Evolutionary conservation across 2,888 invertebrate genomes (phyloP).

Genomic region (Bombylius major): DNA sequence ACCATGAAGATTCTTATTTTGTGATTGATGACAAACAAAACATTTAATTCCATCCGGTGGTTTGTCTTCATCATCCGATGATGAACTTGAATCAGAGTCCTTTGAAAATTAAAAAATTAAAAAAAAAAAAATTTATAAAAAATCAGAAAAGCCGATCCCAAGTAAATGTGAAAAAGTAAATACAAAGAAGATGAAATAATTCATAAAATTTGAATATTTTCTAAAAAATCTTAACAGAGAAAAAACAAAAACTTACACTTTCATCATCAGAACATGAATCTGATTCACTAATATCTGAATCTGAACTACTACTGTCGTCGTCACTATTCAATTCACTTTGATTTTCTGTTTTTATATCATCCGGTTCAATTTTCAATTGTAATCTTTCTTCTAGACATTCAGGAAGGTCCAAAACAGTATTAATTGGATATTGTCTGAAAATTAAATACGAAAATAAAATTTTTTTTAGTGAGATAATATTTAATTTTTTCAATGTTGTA

Average conservation of each 20-base stretch:
- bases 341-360: conserved; percentile 29
- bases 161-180: neutral
- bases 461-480: too few species aligned
- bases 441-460: too few species aligned
- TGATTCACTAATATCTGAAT: conserved; percentile 9
- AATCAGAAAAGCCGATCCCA: too few species aligned
- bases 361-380: conserved; percentile 5
- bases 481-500: too few species aligned
- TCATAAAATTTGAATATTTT: neutral
- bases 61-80: conserved; percentile 24
- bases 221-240: too few species aligned
- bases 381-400: conserved; percentile 14
- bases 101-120: conserved; percentile 3
- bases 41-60: conserved; percentile 38
- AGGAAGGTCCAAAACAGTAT: conserved; percentile 54
- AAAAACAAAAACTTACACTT: neutral
- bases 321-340: conserved; percentile 23
- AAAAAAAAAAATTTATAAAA: neutral
- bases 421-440: conserved; percentile 75
- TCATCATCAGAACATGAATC: conserved; percentile 14
- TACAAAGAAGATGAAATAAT: conserved; percentile 11
- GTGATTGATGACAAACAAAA: conserved; percentile 44
- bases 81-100: conserved; percentile 17
- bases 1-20: conserved; percentile 45
- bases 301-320: neutral